Percentiles rank a stretch among this genome's conserved stretches.
phyloP scores from a whole-genome alignment of 2,797 vertebrate genomes.

The Crenichthys baileyi region DNA sequence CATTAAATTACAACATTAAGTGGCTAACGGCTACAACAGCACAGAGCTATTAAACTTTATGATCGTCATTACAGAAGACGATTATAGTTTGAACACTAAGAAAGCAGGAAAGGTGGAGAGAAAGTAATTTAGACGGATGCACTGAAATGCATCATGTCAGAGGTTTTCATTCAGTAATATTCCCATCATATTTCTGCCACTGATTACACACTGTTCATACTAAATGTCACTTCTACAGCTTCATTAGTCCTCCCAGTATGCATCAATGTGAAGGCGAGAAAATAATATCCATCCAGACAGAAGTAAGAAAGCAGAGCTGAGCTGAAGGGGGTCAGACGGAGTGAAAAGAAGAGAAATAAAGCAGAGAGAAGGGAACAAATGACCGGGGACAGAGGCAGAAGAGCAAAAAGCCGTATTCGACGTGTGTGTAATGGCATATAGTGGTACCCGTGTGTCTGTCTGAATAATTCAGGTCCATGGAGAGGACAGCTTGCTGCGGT shows the following conservation, averaged over 20 bases:
- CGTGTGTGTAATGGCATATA: conserved; percentile 36
- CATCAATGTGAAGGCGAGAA: background rate
- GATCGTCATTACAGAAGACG: conserved; percentile 89
- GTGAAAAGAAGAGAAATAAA: conserved; percentile 15
- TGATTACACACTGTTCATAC: background rate
- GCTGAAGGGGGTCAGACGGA: conserved; percentile 18
- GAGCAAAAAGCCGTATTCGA: conserved; percentile 8
- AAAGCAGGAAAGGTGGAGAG: conserved; percentile 63
- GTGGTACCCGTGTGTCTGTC: conserved; percentile 65
- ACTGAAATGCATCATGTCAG: background rate
- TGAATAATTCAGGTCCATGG: conserved; percentile 84
- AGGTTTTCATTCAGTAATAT: background rate
- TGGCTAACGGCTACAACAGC: conserved; percentile 85
- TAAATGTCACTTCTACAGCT: background rate
- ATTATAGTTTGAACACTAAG: conserved; percentile 87
- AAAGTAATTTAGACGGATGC: conserved; percentile 67
- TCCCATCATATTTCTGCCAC: background rate
- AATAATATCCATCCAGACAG: conserved; percentile 8
- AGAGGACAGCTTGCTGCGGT: conserved; percentile 81
- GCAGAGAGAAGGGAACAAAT: conserved; percentile 10
- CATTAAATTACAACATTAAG: conserved; percentile 85
- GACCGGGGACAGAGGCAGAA: conserved; percentile 43
- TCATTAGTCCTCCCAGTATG: background rate
- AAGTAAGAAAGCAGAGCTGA: background rate
- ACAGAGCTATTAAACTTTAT: conserved; percentile 86